A percentile compares a stretch with the other conserved stretches of the same genome.
phyloP scores from a whole-genome alignment of 2,888 invertebrate genomes.

The Drosophila quasianomalipes region DNA sequence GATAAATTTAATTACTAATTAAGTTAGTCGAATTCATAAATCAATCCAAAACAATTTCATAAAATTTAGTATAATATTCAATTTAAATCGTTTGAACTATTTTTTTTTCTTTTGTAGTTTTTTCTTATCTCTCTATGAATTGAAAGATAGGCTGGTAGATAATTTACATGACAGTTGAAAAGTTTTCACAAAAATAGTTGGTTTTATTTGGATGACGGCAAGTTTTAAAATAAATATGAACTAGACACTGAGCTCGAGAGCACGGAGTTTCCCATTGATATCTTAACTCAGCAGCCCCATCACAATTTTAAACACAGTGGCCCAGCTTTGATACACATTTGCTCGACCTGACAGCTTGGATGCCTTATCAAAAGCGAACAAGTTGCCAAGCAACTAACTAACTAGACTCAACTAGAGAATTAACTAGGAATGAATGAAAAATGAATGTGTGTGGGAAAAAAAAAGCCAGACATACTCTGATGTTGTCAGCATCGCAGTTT shows the following conservation, averaged over 20 bases:
- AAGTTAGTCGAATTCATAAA: background rate
- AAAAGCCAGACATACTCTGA: background rate
- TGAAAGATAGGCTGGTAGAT: background rate
- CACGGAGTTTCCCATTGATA: slow-evolving; percentile 10
- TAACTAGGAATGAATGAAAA: slow-evolving; percentile 11
- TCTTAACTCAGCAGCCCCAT: slow-evolving; percentile 8
- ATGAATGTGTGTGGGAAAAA: slow-evolving; percentile 1
- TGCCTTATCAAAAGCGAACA: slow-evolving; percentile 10
- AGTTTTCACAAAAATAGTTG: background rate
- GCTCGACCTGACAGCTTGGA: background rate
- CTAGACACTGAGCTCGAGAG: too few species aligned
- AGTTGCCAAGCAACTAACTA: slow-evolving; percentile 12
- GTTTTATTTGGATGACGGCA: background rate
- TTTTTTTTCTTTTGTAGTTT: background rate
- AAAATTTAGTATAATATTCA: background rate
- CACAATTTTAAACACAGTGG: slow-evolving; percentile 12
- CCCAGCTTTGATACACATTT: background rate
- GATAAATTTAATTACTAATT: background rate
- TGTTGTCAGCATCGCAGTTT: background rate
- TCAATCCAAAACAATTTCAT: background rate
- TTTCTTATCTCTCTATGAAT: background rate
- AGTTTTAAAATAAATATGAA: slow-evolving; percentile 14
- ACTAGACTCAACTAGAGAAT: slow-evolving; percentile 4
- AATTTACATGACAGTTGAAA: background rate
- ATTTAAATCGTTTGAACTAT: background rate